Evolutionary conservation across 1,140 invertebrate species (phyloP).

Genomic region (Ganaspis sp.): DNA sequence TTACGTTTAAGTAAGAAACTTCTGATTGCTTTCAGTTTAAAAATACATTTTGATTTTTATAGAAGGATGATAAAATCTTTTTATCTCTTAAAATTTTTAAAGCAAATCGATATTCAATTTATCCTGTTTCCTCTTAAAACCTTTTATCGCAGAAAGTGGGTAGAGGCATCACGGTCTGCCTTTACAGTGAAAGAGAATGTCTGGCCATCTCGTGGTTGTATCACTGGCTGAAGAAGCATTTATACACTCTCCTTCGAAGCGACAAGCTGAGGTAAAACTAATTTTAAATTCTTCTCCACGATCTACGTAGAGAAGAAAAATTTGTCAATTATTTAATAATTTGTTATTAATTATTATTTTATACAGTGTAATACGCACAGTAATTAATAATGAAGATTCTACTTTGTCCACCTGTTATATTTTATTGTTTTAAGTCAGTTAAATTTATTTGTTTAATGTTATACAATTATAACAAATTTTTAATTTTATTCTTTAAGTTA

Average conservation of each 20-base stretch:
- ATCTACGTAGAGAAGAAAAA: neutral
- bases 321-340: neutral
- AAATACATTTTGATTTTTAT: neutral
- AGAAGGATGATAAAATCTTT: neutral
- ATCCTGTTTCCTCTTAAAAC: neutral
- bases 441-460: too few species aligned
- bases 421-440: too few species aligned
- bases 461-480: too few species aligned
- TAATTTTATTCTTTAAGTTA: too few species aligned
- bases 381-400: too few species aligned
- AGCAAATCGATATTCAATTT: conserved; percentile 30
- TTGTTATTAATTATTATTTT: too few species aligned
- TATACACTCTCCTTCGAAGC: neutral
- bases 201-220: conserved; percentile 17
- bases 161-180: neutral
- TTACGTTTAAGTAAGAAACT: neutral
- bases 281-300: neutral
- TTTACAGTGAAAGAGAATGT: neutral
- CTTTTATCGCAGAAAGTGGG: conserved; percentile 8
- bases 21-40: neutral
- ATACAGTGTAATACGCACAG: too few species aligned
- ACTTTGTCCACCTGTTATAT: too few species aligned
- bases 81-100: conserved; percentile 5
- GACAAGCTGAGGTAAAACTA: neutral
- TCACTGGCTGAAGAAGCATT: neutral